Evolutionary conservation across 2,797 vertebrate species (phyloP), one percentile per base, ranked within the genome.

Genomic region (Acipenser ruthenus): DNA sequence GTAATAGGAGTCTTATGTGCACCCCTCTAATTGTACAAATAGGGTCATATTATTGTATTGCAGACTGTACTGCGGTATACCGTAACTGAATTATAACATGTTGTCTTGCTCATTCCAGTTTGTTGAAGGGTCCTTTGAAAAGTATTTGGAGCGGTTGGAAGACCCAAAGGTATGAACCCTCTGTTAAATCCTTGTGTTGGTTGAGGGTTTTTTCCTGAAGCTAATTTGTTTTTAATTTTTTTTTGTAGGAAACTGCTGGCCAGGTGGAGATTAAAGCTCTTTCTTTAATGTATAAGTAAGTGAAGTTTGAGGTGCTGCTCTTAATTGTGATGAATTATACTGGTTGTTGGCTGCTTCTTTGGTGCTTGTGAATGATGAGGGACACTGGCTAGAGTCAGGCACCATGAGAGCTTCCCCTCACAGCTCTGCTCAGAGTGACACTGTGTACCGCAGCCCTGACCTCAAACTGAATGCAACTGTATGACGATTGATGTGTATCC

Each of bases 281-380:
- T 75, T 95, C 94, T 23, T 72, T 92, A 72, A 87, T 95, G 65
- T 95, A 95, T 84, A 96, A 91, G 96, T 97, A 84, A 87, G 88
- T 37, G 23, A 37, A 37, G 23, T 37, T 37, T 37, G 23, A 37
- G 23, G 23, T 37, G 23, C 23, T 37, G 23, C 4, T 37, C 23
- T 37, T 37, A 37, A 37, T 37, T 37, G 23, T 37, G 23, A 37
- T 37, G 23, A 37, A 37, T 77, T 51, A n/a, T 49, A 12, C 62
- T 64, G 62, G 15, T 11, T 37, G 23, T 37, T 37, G 23, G 4
- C 4, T 3, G 23, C 23, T 37, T 37, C 23, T 37, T 37, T 4
- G 23, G 23, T 37, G 23, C 2, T 37, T 37, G 23, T 3, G 23
- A 37, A 37, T 37, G 23, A 37, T 37, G 23, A 37, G 23, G 4